phyloP scores from a whole-genome alignment of 2,113 vertebrate species.

The Cyanistes caeruleus region DNA sequence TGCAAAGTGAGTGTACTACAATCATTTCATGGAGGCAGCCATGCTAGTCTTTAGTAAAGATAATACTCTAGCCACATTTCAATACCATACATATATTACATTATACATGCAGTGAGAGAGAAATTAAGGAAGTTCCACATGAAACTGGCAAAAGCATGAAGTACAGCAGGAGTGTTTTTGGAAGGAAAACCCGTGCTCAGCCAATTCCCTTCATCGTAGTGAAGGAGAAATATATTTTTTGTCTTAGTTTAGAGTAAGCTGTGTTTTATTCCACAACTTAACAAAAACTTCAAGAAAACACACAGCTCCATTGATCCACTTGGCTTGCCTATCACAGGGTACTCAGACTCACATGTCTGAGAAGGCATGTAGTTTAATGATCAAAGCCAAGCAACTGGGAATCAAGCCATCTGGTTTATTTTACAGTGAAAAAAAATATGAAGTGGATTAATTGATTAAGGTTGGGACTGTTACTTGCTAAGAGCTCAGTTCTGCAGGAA shows the following conservation, averaged over 20 bases:
- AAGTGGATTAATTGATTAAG: background rate
- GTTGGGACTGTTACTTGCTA: background rate
- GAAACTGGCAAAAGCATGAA: background rate
- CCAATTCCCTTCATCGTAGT: background rate
- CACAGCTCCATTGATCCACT: background rate
- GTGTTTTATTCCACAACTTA: constrained; percentile 2
- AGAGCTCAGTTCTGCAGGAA: background rate
- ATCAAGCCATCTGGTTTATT: background rate
- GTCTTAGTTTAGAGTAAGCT: constrained; percentile 3
- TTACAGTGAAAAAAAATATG: background rate
- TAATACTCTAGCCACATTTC: background rate
- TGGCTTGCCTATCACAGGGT: background rate
- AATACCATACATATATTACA: background rate
- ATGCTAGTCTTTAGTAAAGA: background rate
- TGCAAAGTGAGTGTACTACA: background rate
- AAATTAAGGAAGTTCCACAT: background rate
- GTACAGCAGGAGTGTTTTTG: background rate
- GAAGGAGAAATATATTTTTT: background rate
- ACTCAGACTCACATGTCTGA: background rate
- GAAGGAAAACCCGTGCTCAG: background rate
- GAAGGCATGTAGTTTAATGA: background rate
- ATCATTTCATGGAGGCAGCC: background rate
- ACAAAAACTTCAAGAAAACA: background rate
- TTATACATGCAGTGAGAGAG: background rate
- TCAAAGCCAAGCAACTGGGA: constrained; percentile 15